phyloP scores from a whole-genome alignment of 2,888 invertebrate species.

The Pammene aurita region DNA sequence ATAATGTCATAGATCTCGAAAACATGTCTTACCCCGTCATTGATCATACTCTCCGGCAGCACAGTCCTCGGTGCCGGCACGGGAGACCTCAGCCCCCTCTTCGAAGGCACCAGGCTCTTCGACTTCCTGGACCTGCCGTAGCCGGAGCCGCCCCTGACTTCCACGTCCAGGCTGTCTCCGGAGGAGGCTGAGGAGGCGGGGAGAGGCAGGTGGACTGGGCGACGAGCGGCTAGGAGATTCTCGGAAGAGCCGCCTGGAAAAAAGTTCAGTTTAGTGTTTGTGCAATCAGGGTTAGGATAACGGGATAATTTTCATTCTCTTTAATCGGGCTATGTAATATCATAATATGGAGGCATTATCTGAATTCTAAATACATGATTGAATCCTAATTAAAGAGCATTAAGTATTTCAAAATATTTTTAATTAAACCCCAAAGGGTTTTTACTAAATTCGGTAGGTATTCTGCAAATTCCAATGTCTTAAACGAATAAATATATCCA shows the following conservation, averaged over 20 bases:
- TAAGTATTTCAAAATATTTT: too few species aligned
- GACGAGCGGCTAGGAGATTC: constrained; percentile 63
- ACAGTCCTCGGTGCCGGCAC: constrained; percentile 65
- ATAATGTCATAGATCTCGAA: too few species aligned
- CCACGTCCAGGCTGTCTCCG: constrained; percentile 76
- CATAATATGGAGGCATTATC: too few species aligned
- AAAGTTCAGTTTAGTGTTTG: background rate
- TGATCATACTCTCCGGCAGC: constrained; percentile 50
- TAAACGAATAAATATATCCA: too few species aligned
- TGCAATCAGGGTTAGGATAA: background rate
- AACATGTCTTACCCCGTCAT: constrained; percentile 57
- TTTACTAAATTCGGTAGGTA: too few species aligned
- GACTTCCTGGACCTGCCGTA: constrained; percentile 67
- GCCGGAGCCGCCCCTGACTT: constrained; percentile 60
- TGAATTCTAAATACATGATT: too few species aligned
- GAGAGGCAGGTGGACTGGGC: constrained; percentile 68
- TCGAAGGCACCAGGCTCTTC: constrained; percentile 71
- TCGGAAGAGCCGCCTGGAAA: constrained; percentile 76
- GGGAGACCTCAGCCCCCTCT: constrained; percentile 66
- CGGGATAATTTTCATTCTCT: background rate
- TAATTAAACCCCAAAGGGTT: too few species aligned
- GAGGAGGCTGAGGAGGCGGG: constrained; percentile 68
- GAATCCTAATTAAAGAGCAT: too few species aligned
- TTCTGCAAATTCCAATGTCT: too few species aligned
- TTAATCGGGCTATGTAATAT: too few species aligned